Evolutionary conservation across 2,888 invertebrate genomes (phyloP).

Genomic region (Lochmaea crataegi): DNA sequence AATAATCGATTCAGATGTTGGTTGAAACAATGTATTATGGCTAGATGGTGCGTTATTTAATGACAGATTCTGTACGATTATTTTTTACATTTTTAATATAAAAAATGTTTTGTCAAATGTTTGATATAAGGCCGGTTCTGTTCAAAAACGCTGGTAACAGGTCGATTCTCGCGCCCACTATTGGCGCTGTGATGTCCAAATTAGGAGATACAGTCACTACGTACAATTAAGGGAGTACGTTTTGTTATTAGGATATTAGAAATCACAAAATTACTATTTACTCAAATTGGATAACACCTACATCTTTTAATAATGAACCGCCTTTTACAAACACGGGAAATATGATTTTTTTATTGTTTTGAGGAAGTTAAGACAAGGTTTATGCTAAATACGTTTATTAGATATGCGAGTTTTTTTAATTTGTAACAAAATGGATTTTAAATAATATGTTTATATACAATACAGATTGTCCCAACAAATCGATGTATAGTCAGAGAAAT

Average conservation of each 20-base stretch:
- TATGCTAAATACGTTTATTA: not conserved
- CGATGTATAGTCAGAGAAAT: too few species aligned
- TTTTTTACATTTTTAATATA: too few species aligned
- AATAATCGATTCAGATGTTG: too few species aligned
- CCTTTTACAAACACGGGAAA: slow-evolving; percentile 16
- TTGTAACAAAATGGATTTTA: too few species aligned
- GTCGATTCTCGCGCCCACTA: slow-evolving; percentile 47
- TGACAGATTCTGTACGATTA: too few species aligned
- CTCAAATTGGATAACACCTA: slow-evolving; percentile 39
- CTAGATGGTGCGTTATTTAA: too few species aligned
- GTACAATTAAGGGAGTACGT: slow-evolving; percentile 44
- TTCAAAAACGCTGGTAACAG: slow-evolving; percentile 19
- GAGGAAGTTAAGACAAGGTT: not conserved
- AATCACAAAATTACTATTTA: slow-evolving; percentile 30
- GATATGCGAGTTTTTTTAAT: too few species aligned
- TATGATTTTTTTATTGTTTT: too few species aligned
- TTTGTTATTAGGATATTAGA: slow-evolving; percentile 34
- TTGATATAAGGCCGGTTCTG: slow-evolving; percentile 9
- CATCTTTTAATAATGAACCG: slow-evolving; percentile 37
- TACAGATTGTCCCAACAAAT: too few species aligned
- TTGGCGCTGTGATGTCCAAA: slow-evolving; percentile 44
- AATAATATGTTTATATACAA: too few species aligned
- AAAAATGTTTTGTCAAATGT: too few species aligned
- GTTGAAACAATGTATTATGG: too few species aligned
- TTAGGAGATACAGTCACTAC: slow-evolving; percentile 43